A percentile compares a stretch with the other conserved stretches of the same genome.
Conservation (phyloP, 2,113 vertebrate genomes). For the Kryptolebias marmoratus region DNA sequence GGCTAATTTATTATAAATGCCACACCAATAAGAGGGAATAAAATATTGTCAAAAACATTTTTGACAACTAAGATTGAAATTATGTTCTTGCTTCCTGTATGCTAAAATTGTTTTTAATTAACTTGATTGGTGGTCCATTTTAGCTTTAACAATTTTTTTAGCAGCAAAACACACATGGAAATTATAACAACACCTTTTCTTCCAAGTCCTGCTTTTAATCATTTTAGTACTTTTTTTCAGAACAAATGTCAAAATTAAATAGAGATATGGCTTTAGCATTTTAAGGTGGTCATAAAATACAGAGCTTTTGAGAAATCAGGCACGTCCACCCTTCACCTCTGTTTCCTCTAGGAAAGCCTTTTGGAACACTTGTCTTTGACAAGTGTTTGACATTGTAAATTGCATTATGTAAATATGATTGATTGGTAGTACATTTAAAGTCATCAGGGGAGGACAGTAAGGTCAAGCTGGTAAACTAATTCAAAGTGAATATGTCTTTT, state of each 20-base stretch:
- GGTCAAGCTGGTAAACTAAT: constrained; percentile 64
- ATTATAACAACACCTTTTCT: not conserved
- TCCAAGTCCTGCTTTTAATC: too few species aligned
- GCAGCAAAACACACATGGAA: not conserved
- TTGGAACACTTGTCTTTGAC: constrained; percentile 47
- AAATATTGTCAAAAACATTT: constrained; percentile 3
- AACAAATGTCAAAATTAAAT: not conserved
- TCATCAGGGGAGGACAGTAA: constrained; percentile 20
- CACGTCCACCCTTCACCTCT: constrained; percentile 41
- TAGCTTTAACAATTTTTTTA: not conserved
- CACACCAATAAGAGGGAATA: constrained; percentile 15
- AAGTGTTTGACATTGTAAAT: constrained; percentile 63
- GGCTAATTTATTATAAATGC: constrained; percentile 48
- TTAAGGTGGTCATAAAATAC: not conserved
- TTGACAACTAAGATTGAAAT: constrained; percentile 28
- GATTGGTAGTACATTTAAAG: constrained; percentile 51
- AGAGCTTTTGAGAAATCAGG: constrained; percentile 10
- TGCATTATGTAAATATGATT: constrained; percentile 69
- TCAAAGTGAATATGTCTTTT: constrained; percentile 45
- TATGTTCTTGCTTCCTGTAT: constrained; percentile 23
- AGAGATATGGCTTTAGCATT: not conserved
- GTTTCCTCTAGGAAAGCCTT: constrained; percentile 14
- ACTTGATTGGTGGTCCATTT: not conserved
- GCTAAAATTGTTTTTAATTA: constrained; percentile 26
- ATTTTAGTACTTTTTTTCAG: too few species aligned